phyloP scores from a whole-genome alignment of 2,797 vertebrate species.

The Peromyscus nudipes region DNA sequence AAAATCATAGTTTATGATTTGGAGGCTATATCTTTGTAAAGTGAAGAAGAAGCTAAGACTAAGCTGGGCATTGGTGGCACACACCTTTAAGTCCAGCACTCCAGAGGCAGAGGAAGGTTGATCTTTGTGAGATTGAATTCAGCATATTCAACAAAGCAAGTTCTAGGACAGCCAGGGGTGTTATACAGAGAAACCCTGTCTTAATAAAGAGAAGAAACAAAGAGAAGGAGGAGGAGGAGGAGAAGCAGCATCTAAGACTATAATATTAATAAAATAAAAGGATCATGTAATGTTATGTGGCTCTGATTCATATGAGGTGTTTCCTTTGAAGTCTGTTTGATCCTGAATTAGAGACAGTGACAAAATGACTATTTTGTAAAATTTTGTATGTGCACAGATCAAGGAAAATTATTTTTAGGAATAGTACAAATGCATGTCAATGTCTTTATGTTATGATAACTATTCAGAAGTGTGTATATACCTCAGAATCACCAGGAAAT shows the following conservation, averaged over 20 bases:
- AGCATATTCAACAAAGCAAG: too few relatives aligned
- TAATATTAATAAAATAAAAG: slow-evolving; percentile 36
- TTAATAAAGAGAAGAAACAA: too few relatives aligned
- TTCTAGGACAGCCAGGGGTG: too few relatives aligned
- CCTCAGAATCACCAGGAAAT: background rate
- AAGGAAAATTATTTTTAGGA: background rate
- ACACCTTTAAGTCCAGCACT: too few relatives aligned
- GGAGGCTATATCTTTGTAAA: background rate
- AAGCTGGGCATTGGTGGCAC: too few relatives aligned
- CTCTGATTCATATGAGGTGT: background rate
- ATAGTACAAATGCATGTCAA: background rate
- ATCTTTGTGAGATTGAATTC: too few relatives aligned
- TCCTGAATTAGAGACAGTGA: background rate
- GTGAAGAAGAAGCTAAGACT: background rate
- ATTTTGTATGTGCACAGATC: background rate
- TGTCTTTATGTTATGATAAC: background rate
- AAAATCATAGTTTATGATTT: background rate
- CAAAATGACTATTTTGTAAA: background rate
- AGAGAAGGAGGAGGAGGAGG: too few relatives aligned
- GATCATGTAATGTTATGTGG: background rate
- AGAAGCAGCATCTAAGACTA: background rate
- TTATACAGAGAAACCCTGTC: too few relatives aligned
- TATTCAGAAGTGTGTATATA: slow-evolving; percentile 27
- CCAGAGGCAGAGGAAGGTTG: too few relatives aligned
- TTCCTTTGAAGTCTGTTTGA: slow-evolving; percentile 26